Evolutionary conservation across 2,888 invertebrate genomes (phyloP).

Genomic region (Philonicus albiceps): DNA sequence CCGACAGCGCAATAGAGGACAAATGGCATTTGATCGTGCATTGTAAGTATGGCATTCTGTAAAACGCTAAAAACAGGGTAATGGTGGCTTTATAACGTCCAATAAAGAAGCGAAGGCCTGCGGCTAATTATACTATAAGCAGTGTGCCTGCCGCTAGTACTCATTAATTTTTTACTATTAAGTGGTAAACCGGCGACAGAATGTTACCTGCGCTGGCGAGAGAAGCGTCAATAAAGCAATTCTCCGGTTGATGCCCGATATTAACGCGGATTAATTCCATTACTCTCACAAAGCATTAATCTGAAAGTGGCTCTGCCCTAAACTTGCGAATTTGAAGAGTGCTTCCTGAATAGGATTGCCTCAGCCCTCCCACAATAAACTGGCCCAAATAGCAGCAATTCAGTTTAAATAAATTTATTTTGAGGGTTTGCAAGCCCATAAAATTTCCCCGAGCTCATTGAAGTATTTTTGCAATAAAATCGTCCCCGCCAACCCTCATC

Average conservation of each 20-base stretch:
- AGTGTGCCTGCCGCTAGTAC: not conserved
- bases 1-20: constrained; percentile 83
- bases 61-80: constrained; percentile 13
- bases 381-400: constrained; percentile 23
- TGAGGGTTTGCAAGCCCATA: constrained; percentile 15
- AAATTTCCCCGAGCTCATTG: constrained; percentile 2
- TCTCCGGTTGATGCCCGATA: not conserved
- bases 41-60: constrained; percentile 71
- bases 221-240: constrained; percentile 17
- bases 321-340: not conserved
- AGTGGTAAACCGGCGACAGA: constrained; percentile 12
- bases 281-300: constrained; percentile 8
- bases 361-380: not conserved
- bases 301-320: not conserved
- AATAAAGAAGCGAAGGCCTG: not conserved
- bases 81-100: not conserved
- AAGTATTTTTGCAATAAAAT: constrained; percentile 34
- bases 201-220: not conserved
- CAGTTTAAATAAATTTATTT: constrained; percentile 35
- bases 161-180: constrained; percentile 27
- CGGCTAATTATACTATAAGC: not conserved
- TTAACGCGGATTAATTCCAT: constrained; percentile 21
- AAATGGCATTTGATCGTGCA: constrained; percentile 88
- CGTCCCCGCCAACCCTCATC: not conserved
- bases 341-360: not conserved